phyloP scores from a whole-genome alignment of 2,113 vertebrate genomes.

The Anarhynchus alexandrinus region DNA sequence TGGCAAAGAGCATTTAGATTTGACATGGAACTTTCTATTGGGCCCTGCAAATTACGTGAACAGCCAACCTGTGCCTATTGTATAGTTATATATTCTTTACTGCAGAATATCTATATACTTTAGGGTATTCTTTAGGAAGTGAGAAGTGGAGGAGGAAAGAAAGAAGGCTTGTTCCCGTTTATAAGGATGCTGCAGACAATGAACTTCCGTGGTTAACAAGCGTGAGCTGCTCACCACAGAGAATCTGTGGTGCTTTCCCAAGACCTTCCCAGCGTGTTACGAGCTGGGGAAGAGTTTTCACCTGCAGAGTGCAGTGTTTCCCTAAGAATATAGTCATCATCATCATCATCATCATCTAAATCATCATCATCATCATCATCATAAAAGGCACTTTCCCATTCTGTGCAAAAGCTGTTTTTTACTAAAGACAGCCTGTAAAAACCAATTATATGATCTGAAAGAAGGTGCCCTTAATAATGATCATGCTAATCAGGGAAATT shows the following conservation, averaged over 20 bases:
- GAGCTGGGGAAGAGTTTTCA: neutral
- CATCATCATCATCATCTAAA: too few relatives aligned
- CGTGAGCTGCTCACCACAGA: neutral
- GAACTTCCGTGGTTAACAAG: neutral
- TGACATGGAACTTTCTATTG: neutral
- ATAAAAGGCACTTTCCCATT: neutral
- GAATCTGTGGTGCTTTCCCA: neutral
- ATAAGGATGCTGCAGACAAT: neutral
- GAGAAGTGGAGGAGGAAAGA: neutral
- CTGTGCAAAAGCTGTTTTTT: neutral
- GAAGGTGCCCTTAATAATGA: neutral
- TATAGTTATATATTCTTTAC: neutral
- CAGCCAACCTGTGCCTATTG: neutral
- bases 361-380: too few relatives aligned
- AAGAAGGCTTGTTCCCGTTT: neutral
- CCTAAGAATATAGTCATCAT: neutral
- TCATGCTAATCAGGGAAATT: neutral
- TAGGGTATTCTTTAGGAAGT: neutral
- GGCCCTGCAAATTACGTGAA: neutral
- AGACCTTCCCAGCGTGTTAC: neutral
- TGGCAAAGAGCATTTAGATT: neutral
- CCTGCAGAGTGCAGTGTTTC: conserved; percentile 54
- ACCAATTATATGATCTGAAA: neutral
- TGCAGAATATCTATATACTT: neutral
- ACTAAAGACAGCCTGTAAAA: neutral